A percentile compares a stretch with the other conserved stretches of the same genome.
These are phyloP conservation scores for Trichogramma evanescens DNA, from an alignment of 2,888 invertebrate genomes.

Conservation along the genomic window DNA sequence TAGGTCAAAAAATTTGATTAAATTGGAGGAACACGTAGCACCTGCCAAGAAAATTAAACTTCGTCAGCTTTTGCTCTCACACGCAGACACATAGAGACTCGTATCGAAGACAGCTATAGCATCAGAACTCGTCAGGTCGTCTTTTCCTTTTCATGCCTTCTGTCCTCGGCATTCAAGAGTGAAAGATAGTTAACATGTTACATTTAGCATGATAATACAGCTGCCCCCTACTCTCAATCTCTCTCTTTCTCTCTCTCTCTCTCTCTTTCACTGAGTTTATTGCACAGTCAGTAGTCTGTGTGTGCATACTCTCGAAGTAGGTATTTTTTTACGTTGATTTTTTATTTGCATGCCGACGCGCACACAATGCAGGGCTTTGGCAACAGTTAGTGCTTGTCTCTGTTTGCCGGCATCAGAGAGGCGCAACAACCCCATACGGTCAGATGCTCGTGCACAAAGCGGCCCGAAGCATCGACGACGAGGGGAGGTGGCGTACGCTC, in stretches of 20 bases:
- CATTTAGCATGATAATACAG: slow-evolving; percentile 48
- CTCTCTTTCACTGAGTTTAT: slow-evolving; percentile 8
- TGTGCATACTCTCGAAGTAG: not conserved
- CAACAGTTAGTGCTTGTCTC: slow-evolving; percentile 11
- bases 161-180: slow-evolving; percentile 15
- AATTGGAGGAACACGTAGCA: too few species aligned
- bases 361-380: too few species aligned
- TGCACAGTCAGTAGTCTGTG: slow-evolving; percentile 16
- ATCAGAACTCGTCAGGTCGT: too few species aligned
- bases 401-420: slow-evolving; percentile 23
- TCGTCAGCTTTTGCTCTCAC: too few species aligned
- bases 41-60: too few species aligned
- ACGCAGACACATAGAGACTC: too few species aligned
- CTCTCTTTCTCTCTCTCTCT: slow-evolving; percentile 10
- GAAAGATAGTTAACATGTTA: slow-evolving; percentile 65
- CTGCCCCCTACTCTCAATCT: slow-evolving; percentile 24
- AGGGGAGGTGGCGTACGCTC: slow-evolving; percentile 9
- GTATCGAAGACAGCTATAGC: too few species aligned
- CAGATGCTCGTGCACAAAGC: slow-evolving; percentile 46
- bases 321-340: too few species aligned
- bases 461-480: slow-evolving; percentile 13
- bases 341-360: too few species aligned
- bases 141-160: slow-evolving; percentile 24
- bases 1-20: too few species aligned
- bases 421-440: slow-evolving; percentile 38